phyloP scores from a whole-genome alignment of 2,888 invertebrate species.

The Heliconius sara region DNA sequence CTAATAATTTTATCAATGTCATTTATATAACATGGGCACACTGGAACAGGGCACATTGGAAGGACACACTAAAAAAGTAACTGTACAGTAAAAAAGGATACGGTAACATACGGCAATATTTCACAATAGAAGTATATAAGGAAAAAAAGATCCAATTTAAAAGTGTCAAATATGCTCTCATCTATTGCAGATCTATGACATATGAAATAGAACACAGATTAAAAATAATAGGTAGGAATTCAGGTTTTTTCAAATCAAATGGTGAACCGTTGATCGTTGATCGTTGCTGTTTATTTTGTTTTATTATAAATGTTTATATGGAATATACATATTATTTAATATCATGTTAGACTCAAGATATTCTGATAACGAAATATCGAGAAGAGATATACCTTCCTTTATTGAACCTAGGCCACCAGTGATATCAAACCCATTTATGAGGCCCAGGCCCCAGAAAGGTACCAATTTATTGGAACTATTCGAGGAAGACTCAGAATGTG shows the following conservation, averaged over 20 bases:
- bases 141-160: background rate
- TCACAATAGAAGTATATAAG: background rate
- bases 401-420: slow-evolving; percentile 77
- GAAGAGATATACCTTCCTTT: slow-evolving; percentile 76
- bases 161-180: background rate
- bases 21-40: too few species aligned
- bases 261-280: slow-evolving; percentile 38
- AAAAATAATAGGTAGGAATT: slow-evolving; percentile 13
- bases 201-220: background rate
- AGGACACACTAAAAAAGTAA: too few species aligned
- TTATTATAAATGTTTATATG: slow-evolving; percentile 33
- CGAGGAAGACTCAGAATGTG: slow-evolving; percentile 69
- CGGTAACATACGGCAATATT: too few species aligned
- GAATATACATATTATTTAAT: slow-evolving; percentile 6
- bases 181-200: background rate
- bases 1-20: too few species aligned
- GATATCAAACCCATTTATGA: slow-evolving; percentile 76
- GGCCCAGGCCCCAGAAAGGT: slow-evolving; percentile 74
- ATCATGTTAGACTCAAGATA: slow-evolving; percentile 61
- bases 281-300: slow-evolving; percentile 35
- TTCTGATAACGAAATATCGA: slow-evolving; percentile 64
- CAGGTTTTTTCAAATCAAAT: slow-evolving; percentile 39
- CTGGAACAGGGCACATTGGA: too few species aligned
- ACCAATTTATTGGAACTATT: slow-evolving; percentile 73
- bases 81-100: too few species aligned